Base-by-base conservation (phyloP, 2,113 vertebrate species). In the Hippocampus mohnikei region DNA sequence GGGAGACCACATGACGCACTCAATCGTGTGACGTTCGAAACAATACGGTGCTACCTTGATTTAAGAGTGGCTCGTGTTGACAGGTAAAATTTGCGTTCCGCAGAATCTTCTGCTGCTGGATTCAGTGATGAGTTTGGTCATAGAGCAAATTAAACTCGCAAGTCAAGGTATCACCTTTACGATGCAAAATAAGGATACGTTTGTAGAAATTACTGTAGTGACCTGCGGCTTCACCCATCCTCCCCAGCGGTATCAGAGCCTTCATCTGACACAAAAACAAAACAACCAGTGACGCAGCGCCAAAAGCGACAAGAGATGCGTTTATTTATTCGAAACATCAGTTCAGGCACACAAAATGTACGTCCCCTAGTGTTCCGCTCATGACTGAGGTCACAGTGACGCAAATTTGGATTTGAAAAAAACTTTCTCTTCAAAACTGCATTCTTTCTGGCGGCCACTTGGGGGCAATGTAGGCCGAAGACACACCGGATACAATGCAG, bases 201-300 rank as follows among this genome's bases (percentile, higher is more conserved):
- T 59, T 8, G 23, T 27, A 2, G 16, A 65, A 25, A 11, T 18
- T 3, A 33, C 29, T 33, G 29, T 33, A 58, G 76, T 89, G 73
- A 95, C 95, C 95, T 83, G 91, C 86, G 21, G 94, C 91, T 23
- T 91, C 77, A 7, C 94, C 94, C 70, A 95, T 84, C 23, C 93
- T 84, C 37, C 93, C 94, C 85, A 95, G 41, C 0, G 94, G 93
- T 63, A 95, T 92, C 81, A 93, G 65, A 3, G 88, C 76, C 40
- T 80, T 83, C 62, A 93, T 82, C 91, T 93, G 76, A 70, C 85
- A 81, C 66, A 81, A 40, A 77, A 5, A 8, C 8, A 16, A 21
- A 16, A 69, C 11, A 37, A 48, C 8, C 40, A 42, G 52, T 25
- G 52, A 23, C 20, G 1, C 33, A n/a, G 2, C 5, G n/a, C 25